Evolutionary conservation across 2,888 invertebrate genomes (phyloP), one percentile per base, ranked within the genome.

Genomic region (Leptura quadrifasciata): DNA sequence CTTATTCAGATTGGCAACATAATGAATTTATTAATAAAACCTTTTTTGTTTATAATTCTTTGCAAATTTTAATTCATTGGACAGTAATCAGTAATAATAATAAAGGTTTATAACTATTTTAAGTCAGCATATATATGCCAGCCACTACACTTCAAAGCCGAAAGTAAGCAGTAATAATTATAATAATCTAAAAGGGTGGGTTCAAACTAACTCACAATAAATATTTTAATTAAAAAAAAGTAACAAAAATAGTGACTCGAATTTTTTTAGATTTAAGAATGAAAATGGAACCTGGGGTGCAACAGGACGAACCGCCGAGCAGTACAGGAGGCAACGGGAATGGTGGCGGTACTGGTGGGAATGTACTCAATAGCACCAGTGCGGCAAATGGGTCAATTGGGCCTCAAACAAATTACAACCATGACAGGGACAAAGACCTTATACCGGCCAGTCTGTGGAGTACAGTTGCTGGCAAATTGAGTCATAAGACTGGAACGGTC

Each of bases 191-290:
- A 31, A 8, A 31, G 27, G 5, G 27, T 8, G 8, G 8, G 27
- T 31, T 31, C 8, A 24, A 24, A 24, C 24, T 24, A 24, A 24
- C 24, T 5, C 24, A 35, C 39, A 39, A 8, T 39, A 39, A 12
- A 31, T 39, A 2, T 12, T 39, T 39, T 39, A 10, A 39, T 39
- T 1, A 2, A 12, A 2, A 39, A 39, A 39, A 39, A 12, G 39
- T 39, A 47, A n/a, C 47, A n/a, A 47, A n/a, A n/a, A 47, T 47
- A 47, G 5, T 15, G 6, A 47, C n/a, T 12, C n/a, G 0, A 5
- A n/a, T 79, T 68, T 64, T 91, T 90, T 81, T 91, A 94, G 95
- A 95, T 91, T 91, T 95, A 89, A 93, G 95, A 86, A 94, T 95
- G 86, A 95, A 95, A 88, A 93, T 91, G 89, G 94, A 94, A 88